phyloP scores from a whole-genome alignment of 2,797 vertebrate genomes.

The Cyclura pinguis region DNA sequence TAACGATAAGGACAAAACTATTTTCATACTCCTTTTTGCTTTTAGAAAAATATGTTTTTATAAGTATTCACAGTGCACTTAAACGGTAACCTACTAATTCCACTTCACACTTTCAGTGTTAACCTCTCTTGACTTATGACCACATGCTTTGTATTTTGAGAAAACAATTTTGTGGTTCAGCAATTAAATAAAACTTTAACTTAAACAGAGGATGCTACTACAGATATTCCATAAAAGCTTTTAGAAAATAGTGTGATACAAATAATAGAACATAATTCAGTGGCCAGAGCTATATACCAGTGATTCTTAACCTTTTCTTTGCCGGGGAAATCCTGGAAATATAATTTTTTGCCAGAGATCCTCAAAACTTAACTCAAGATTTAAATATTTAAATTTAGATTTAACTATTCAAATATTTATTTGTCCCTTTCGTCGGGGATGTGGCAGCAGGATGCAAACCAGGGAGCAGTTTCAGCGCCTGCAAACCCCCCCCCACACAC shows the following conservation, averaged over 20 bases:
- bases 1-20: constrained; percentile 35
- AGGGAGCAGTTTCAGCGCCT: no score
- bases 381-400: no score
- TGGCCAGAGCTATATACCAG: not conserved
- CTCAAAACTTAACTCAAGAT: no score
- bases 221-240: not conserved
- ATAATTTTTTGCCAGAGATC: no score
- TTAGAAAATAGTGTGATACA: not conserved
- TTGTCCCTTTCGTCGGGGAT: no score
- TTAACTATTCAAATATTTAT: no score
- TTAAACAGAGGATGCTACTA: not conserved
- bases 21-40: constrained; percentile 55
- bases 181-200: constrained; percentile 7
- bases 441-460: no score
- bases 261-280: not conserved
- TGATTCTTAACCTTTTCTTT: not conserved
- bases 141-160: constrained; percentile 49
- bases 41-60: constrained; percentile 38
- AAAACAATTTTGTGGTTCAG: constrained; percentile 24
- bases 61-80: constrained; percentile 48
- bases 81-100: constrained; percentile 50
- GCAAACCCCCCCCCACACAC: no score
- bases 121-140: constrained; percentile 44
- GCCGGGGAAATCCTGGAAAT: no score
- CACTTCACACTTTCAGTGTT: constrained; percentile 53